Base-by-base conservation (phyloP, 2,888 invertebrate genomes). In the Leptarthrus brevirostris region DNA sequence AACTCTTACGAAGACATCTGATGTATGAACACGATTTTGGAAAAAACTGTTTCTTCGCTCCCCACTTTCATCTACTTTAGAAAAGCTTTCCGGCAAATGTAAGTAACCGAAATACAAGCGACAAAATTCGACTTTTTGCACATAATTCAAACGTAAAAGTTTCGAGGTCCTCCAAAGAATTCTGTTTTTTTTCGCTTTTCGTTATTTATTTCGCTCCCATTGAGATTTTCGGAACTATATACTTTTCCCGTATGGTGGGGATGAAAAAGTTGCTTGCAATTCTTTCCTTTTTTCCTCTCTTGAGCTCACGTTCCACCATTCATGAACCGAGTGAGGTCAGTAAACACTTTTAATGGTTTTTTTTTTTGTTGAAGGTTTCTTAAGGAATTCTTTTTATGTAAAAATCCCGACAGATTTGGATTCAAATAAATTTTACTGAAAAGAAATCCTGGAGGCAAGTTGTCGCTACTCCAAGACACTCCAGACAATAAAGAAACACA, bases 401-500 rank as follows among this genome's bases (percentile, higher is more conserved):
- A 47, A 64, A 64, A 64, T 64, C n/a, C 64, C 64, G 44, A 22
- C 24, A 64, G 64, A 64, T 64, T 64, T 64, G 64, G 64, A 64
- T 64, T 64, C 64, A 24, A 64, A 64, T 64, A 64, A 64, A 64
- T 64, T 64, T 64, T 26, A 24, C 18, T 64, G 40, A 40, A 64
- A 61, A 34, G 22, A 16, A 64, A 64, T 44, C 44, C 64, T 47
- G 0, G 64, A 64, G 64, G 64, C 64, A 44, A 64, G 8, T 64
- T 44, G 47, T 24, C 44, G 64, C 44, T 64, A 44, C 40, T 44
- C 24, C 44, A 24, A 14, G 24, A 22, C 40, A 20, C 47, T 44
- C 64, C 8, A 47, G 64, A 64, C 64, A 64, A 64, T 64, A 64
- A 64, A 64, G 64, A 64, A 47, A 64, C 40, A 64, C 64, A 64